A percentile compares a stretch with the other conserved stretches of the same genome.
Evolutionary conservation across 2,888 invertebrate genomes (phyloP).

Genomic region (Synergus laeviventris): DNA sequence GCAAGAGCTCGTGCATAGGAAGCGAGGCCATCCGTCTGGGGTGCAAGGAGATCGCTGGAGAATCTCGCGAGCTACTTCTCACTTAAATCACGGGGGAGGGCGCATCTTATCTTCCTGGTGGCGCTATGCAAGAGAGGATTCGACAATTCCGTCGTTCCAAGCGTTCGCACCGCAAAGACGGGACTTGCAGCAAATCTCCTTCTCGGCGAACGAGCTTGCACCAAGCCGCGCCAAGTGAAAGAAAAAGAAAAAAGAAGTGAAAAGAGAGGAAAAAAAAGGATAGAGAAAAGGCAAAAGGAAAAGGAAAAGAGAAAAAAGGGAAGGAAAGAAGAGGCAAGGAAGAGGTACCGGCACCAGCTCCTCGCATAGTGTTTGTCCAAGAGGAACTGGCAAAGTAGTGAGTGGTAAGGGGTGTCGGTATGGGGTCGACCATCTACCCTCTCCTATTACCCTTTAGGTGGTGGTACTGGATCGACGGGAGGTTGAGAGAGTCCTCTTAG

Average conservation of each 20-base stretch:
- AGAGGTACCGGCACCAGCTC: conserved; percentile 42
- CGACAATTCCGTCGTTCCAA: conserved; percentile 54
- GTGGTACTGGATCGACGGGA: conserved; percentile 58
- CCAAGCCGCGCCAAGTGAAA: conserved; percentile 40
- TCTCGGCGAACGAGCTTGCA: conserved; percentile 33
- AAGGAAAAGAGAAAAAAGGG: conserved; percentile 9
- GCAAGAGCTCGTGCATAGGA: conserved; percentile 49
- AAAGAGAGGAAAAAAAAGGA: conserved; percentile 36
- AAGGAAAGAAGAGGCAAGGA: conserved; percentile 39
- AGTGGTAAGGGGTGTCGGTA: conserved; percentile 52
- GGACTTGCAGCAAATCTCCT: conserved; percentile 50
- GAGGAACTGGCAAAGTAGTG: conserved; percentile 60
- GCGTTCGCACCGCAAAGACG: conserved; percentile 43
- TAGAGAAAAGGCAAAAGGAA: conserved; percentile 37
- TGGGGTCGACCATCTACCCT: conserved; percentile 50
- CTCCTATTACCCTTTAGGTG: conserved; percentile 52
- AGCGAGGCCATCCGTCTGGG: conserved; percentile 50
- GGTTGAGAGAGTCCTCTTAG: conserved; percentile 67
- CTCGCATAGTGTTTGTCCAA: conserved; percentile 64
- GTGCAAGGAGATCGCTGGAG: conserved; percentile 54
- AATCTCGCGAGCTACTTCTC: conserved; percentile 57
- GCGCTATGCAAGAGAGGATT: conserved; percentile 56
- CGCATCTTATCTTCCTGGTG: conserved; percentile 55
- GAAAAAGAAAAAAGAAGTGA: conserved; percentile 23
- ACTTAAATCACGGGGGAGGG: conserved; percentile 58